Base-by-base conservation (phyloP, 2,113 vertebrate species). In the Suncus etruscus region DNA sequence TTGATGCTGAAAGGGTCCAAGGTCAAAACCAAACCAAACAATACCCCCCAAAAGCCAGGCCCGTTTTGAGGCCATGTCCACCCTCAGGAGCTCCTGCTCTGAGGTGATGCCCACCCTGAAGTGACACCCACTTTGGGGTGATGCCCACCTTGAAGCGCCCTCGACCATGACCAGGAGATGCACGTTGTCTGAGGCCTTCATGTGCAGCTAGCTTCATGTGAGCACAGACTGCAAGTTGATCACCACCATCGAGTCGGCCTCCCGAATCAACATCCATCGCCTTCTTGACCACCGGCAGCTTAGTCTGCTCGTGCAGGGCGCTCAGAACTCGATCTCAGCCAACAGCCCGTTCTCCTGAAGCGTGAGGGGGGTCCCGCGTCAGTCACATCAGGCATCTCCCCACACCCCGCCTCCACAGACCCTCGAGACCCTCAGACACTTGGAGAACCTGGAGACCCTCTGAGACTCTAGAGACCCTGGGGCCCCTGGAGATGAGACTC, bases 81-180 rank as follows among this genome's bases (percentile, higher is more conserved):
- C 39, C 39, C 39, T 39, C 3, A 39, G 39, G 5, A 39, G 39
- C 39, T 39, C 3, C 39, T 39, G 39, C 39, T 39, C 39, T 39
- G 54, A 58, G 54, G 18, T 15, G 18, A 58, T 6, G 18, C 11
- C 54, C 11, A 15, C 12, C 54, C 12, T 58, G 61, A 7, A 25
- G 24, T 7, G 20, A 18, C 61, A 7, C 10, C 66, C 8, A 11
- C 47, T 27, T 48, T 2, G 39, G 51, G 16, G 75, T 24, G 32
- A 63, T 8, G 14, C 54, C 50, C 86, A 99, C 99, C 98, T 98
- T 98, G 83, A 99, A 98, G 89, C 99, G 97, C 0, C 97, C 75
- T 99, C 98, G 0, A 99, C 96, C 0, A 97, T 98, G 75, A 97
- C 98, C 3, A 99, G 99, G 87, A 99, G 99, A 29, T 97, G 97